Conservation (phyloP, 2,797 vertebrate species). For the Hemitrygon akajei region DNA sequence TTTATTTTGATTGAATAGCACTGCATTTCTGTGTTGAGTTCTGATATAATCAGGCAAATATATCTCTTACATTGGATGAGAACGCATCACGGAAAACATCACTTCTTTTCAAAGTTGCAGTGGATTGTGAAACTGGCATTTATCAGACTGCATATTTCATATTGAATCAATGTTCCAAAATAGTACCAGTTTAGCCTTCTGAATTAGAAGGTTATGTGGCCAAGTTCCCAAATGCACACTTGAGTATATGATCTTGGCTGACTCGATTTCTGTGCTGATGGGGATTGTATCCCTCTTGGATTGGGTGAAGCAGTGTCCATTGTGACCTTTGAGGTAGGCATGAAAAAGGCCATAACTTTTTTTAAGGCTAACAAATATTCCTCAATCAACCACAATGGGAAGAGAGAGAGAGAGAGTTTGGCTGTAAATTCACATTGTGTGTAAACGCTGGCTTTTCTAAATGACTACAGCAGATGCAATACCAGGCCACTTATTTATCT, state of each 20-base stretch:
- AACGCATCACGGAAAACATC: not conserved
- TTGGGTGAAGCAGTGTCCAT: not conserved
- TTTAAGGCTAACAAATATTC: not conserved
- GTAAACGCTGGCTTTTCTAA: not conserved
- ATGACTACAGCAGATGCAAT: not conserved
- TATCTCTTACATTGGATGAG: not conserved
- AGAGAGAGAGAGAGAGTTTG: not conserved
- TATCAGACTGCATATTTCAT: not conserved
- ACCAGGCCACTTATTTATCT: not conserved
- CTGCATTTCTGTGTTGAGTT: not conserved
- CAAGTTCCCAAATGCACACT: not conserved
- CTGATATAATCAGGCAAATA: not conserved
- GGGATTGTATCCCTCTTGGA: not conserved
- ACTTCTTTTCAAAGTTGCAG: not conserved
- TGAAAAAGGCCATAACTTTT: not conserved
- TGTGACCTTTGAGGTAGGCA: not conserved
- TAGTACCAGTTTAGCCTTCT: not conserved
- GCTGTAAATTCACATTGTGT: not conserved
- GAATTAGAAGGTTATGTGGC: not conserved
- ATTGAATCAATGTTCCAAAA: no score
- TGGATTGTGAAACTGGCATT: not conserved
- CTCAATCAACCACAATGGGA: not conserved
- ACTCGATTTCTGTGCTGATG: not conserved
- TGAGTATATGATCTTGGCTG: not conserved
- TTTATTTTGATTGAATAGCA: conserved; percentile 3